Percentiles rank a stretch among this genome's conserved stretches.
Conservation (phyloP, 2,113 vertebrate genomes). For the Oreochromis niloticus region DNA sequence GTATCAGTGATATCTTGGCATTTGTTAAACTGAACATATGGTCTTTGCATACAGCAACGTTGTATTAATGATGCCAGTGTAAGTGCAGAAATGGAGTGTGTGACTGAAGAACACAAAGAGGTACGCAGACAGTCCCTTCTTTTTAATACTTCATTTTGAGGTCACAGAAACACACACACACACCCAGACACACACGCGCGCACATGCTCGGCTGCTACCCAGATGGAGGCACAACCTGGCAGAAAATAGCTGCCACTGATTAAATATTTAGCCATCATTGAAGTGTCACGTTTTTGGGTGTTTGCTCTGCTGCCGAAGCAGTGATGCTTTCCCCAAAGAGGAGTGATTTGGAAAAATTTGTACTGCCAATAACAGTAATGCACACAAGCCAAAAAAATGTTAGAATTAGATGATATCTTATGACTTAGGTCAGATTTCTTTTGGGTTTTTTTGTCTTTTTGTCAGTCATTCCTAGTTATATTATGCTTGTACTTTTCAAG, state of each 20-base stretch:
- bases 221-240: conserved; percentile 59
- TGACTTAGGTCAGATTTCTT: neutral
- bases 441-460: neutral
- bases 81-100: neutral
- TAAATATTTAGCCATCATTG: conserved; percentile 54
- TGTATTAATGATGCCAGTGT: conserved; percentile 8
- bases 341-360: conserved; percentile 4
- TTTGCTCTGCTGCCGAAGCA: conserved; percentile 12
- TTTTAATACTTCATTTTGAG: conserved; percentile 36
- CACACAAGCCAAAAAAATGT: neutral
- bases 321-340: neutral
- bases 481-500: neutral
- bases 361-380: neutral
- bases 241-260: conserved; percentile 49
- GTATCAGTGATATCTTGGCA: conserved; percentile 47
- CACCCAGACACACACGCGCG: neutral
- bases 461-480: neutral
- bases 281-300: conserved; percentile 32
- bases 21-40: conserved; percentile 24
- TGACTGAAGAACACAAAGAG: conserved; percentile 7
- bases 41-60: conserved; percentile 22
- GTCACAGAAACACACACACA: conserved; percentile 21
- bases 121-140: conserved; percentile 35
- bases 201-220: conserved; percentile 38
- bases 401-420: neutral